These are phyloP conservation scores for Heliconius eleuchia DNA, from an alignment of 1,140 invertebrate species.

Conservation along the genomic window DNA sequence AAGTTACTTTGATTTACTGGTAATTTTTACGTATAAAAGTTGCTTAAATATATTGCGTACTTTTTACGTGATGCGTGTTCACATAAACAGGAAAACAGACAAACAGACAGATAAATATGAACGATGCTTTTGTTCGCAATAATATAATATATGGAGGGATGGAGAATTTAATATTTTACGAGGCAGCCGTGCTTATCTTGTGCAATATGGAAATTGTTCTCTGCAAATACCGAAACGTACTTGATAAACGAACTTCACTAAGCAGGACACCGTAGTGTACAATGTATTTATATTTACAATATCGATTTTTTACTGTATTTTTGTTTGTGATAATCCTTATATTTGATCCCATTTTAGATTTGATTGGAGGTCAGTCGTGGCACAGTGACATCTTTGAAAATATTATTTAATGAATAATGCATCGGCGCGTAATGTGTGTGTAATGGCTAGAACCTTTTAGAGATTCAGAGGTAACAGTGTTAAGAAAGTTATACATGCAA, in stretches of 20 bases:
- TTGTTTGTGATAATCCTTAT: not conserved
- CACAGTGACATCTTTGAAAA: too few species aligned
- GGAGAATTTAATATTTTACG: slow-evolving; percentile 27
- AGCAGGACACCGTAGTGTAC: not conserved
- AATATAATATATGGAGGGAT: not conserved
- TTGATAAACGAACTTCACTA: slow-evolving; percentile 2
- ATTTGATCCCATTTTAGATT: not conserved
- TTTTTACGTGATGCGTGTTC: too few species aligned
- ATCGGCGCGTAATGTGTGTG: too few species aligned
- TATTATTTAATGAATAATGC: too few species aligned
- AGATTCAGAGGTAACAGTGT: too few species aligned
- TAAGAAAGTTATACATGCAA: too few species aligned
- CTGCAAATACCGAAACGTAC: slow-evolving; percentile 13
- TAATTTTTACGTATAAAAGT: too few species aligned
- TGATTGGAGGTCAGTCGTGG: not conserved
- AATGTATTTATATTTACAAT: not conserved
- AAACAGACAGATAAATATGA: slow-evolving; percentile 2
- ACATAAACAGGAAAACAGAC: too few species aligned
- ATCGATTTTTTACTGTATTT: not conserved
- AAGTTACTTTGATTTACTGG: too few species aligned
- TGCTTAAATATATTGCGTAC: too few species aligned
- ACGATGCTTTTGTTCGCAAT: slow-evolving; percentile 4
- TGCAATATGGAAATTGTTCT: slow-evolving; percentile 27
- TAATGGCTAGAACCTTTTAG: too few species aligned
- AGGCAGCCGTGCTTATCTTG: slow-evolving; percentile 7